Base-by-base conservation (phyloP, 2,888 invertebrate species). In the Orthosia cruda region DNA sequence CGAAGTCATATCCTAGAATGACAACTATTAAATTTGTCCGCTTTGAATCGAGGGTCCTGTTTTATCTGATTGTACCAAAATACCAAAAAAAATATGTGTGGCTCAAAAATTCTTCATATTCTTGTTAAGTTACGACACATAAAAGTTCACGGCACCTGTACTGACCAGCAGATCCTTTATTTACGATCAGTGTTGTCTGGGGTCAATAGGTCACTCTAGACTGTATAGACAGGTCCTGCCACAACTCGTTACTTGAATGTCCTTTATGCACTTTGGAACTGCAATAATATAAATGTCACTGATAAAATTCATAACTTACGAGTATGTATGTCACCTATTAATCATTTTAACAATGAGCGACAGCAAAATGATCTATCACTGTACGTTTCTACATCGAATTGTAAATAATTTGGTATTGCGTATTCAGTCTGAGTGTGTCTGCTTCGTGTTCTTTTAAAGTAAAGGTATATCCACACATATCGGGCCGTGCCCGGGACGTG, bases 261-360 rank as follows among this genome's bases (percentile, higher is more conserved):
- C 57, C 52, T 66, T 62, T 54, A 49, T 20, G 66, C 49, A 74
- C 80, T 74, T 80, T 74, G 63, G 4, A 67, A 54, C 47, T 54
- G 47, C 62, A 67, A 62, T 79, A 40, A 40, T 40, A 40, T 40
- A 40, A 40, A 80, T 54, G 62, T 62, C 70, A 40, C 62, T 58
- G 78, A 78, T 78, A 78, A 80, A 40, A 26, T 50, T 26, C 63
- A 64, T 71, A 62, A 52, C 15, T 66, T 50, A 55, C 40, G 40
- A 40, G 40, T 40, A 40, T 40, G 40, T 40, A 40, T 40, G 40
- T 9, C 40, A n/a, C 50, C 62, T 63, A 76, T 76, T 63, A 47
- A 62, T 76, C 55, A 78, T 20, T 59, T 63, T 20, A 45, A 78
- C 52, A 50, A 45, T 18, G 7, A 4, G 20, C 15, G 9, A 61